These are phyloP conservation scores for Melanotaenia trifasciata DNA, from an alignment of 2,797 vertebrate species.

Conservation along the genomic window DNA sequence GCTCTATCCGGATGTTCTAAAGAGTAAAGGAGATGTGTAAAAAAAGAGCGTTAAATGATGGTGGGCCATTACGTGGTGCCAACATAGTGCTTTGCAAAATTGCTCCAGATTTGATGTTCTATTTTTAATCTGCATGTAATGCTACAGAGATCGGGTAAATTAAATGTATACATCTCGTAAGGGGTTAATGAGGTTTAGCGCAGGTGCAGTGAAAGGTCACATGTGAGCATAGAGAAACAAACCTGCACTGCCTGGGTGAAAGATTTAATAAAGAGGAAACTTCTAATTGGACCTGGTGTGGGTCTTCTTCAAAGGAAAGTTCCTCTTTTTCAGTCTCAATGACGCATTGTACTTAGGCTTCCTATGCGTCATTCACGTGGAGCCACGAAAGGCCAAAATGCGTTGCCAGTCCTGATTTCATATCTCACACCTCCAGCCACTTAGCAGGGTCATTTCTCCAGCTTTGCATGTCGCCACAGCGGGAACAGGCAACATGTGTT, in stretches of 20 bases:
- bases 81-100: slow-evolving; percentile 14
- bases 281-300: slow-evolving; percentile 27
- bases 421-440: slow-evolving; percentile 30
- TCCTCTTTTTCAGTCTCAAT: slow-evolving; percentile 19
- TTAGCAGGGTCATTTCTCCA: slow-evolving; percentile 35
- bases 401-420: slow-evolving; percentile 31
- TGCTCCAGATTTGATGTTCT: slow-evolving; percentile 6
- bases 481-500: slow-evolving; percentile 21
- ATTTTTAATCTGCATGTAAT: neutral
- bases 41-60: slow-evolving; percentile 1
- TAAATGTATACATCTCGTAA: fast-evolving
- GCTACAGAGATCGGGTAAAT: neutral
- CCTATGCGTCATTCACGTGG: slow-evolving; percentile 46
- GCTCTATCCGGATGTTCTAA: neutral
- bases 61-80: neutral
- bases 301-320: slow-evolving; percentile 17
- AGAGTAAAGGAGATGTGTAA: neutral
- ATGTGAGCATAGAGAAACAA: slow-evolving; percentile 16
- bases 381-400: slow-evolving; percentile 47
- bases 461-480: slow-evolving; percentile 7
- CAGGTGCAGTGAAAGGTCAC: slow-evolving; percentile 54
- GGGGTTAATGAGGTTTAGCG: neutral
- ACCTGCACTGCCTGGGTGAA: neutral
- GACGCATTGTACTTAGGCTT: slow-evolving; percentile 50
- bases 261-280: slow-evolving; percentile 17